Conservation (phyloP, 2,113 vertebrate genomes). For the Plecotus auritus region DNA sequence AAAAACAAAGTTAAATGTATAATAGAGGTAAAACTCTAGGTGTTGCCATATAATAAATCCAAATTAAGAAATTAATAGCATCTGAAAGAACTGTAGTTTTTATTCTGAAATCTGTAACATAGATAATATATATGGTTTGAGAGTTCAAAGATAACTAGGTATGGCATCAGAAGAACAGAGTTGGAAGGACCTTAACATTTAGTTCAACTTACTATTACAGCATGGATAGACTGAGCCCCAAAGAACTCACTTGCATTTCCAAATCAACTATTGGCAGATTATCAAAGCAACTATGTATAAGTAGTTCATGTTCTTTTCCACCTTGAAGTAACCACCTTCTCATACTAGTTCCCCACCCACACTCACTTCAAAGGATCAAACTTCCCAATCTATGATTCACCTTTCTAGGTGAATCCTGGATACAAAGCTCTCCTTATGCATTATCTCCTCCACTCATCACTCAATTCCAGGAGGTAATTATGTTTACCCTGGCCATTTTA, state of each 20-base stretch:
- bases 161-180: background rate
- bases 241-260: background rate
- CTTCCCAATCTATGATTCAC: background rate
- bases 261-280: background rate
- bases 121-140: background rate
- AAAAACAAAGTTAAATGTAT: constrained; percentile 67
- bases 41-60: constrained; percentile 51
- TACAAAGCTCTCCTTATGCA: background rate
- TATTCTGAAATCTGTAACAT: constrained; percentile 19
- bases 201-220: background rate
- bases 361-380: background rate
- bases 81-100: background rate
- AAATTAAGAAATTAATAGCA: constrained; percentile 29
- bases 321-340: background rate
- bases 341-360: background rate
- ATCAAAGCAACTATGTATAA: background rate
- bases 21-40: constrained; percentile 59
- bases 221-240: background rate
- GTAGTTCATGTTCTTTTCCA: background rate
- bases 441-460: background rate
- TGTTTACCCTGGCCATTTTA: background rate
- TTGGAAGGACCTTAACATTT: background rate
- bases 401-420: background rate
- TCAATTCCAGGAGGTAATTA: background rate
- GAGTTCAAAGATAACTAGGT: background rate